phyloP scores from a whole-genome alignment of 2,113 vertebrate genomes.

The Erythrolamprus reginae region DNA sequence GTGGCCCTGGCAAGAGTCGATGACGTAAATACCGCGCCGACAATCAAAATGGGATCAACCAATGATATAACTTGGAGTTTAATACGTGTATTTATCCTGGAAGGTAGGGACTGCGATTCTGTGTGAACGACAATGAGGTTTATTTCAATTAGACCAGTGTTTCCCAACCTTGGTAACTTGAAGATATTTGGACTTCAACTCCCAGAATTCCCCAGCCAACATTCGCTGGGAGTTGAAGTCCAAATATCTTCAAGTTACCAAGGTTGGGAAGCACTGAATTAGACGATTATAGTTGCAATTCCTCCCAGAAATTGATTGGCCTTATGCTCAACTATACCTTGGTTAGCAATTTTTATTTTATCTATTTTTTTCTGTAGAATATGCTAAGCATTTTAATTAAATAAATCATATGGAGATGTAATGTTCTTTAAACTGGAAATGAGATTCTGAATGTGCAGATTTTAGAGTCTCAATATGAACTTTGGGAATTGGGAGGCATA shows the following conservation, averaged over 20 bases:
- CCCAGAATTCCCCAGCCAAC: no score
- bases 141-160: not conserved
- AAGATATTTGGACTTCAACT: no score
- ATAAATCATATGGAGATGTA: not conserved
- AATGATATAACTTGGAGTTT: not conserved
- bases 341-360: not conserved
- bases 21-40: not conserved
- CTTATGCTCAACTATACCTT: not conserved
- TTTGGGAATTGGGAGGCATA: no score
- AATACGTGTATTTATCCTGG: not conserved
- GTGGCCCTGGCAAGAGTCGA: rapidly evolving
- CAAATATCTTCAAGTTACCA: no score
- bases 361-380: not conserved
- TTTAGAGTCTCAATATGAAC: not conserved
- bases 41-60: not conserved
- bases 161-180: no score
- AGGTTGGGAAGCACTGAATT: no score
- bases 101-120: not conserved
- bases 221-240: no score
- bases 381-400: not conserved
- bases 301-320: not conserved
- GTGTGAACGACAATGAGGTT: not conserved
- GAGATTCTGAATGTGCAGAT: not conserved
- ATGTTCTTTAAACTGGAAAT: not conserved
- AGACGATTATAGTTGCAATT: not conserved